Evolutionary conservation across 2,797 vertebrate genomes (phyloP).

Genomic region (Phaenicophaeus curvirostris): DNA sequence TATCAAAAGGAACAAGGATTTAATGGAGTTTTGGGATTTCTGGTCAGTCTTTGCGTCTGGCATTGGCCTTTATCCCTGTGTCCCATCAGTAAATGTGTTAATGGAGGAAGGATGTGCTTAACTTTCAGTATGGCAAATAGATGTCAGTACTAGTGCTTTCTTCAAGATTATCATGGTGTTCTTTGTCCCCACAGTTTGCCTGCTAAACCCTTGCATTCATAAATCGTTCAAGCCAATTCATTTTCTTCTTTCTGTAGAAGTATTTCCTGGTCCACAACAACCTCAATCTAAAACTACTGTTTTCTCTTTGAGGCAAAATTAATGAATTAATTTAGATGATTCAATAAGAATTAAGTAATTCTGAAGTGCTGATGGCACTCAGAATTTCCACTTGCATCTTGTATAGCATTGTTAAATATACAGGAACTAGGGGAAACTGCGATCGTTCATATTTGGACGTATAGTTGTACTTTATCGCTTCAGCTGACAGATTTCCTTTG

Average conservation of each 20-base stretch:
- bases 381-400: neutral
- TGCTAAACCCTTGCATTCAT: neutral
- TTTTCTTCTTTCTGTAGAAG: neutral
- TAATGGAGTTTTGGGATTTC: neutral
- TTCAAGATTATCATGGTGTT: neutral
- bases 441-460: neutral
- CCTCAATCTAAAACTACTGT: neutral
- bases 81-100: neutral
- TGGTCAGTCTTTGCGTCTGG: neutral
- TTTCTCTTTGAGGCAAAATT: neutral
- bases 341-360: conserved; percentile 16
- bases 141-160: neutral
- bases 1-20: neutral
- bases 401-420: neutral
- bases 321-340: neutral
- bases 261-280: neutral
- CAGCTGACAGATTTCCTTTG: neutral
- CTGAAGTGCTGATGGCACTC: neutral
- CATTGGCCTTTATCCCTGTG: neutral
- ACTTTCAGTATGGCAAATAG: neutral
- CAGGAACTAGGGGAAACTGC: neutral
- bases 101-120: neutral
- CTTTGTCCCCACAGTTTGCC: neutral
- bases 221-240: conserved; percentile 7
- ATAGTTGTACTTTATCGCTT: neutral